Base-by-base conservation (phyloP, 2,797 vertebrate species). In the Adelosebastes latens region DNA sequence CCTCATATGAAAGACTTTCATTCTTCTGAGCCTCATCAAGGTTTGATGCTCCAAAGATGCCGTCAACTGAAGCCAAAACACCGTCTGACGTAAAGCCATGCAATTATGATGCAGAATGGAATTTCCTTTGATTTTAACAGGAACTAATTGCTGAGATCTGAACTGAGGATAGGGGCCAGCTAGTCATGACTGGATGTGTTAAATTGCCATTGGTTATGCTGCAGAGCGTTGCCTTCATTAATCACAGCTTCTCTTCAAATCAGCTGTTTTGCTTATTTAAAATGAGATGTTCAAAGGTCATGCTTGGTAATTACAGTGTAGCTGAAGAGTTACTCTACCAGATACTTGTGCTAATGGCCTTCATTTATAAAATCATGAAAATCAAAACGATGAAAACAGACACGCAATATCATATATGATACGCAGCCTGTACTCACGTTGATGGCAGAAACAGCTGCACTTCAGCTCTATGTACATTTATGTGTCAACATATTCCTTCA, bases 81-180 rank as follows among this genome's bases (percentile, higher is more conserved):
- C 56, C 2, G 72, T 63, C 84, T 91, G 81, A 92, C 18, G 84
- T 76, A 90, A 92, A 89, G 52, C 66, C 18, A 22, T 78, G 87
- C 88, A 92, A 91, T 76, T 79, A 73, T 76, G 70, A 87, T 82
- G 65, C 16, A 80, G 46, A 73, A 36, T 65, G 73, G 25, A 64
- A 74, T 67, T 53, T 60, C 32, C 49, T 90, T 85, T 92, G 86
- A 90, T 89, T 91, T 79, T 67, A 87, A 83, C 59, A 29, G 49
- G 52, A 91, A 78, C 78, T 84, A 91, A 92, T 89, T 81, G 76
- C 70, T 16, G 49, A 66, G 85, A 83, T 90, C 32, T 80, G 70
- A 78, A 70, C 10, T 36, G 24, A 39, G 62, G 83, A 82, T 63
- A n/a, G 29, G 22, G 31, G 59, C 22, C 27, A 13, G 55, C 55